phyloP scores from a whole-genome alignment of 2,888 invertebrate genomes.

The Oligia strigilis region DNA sequence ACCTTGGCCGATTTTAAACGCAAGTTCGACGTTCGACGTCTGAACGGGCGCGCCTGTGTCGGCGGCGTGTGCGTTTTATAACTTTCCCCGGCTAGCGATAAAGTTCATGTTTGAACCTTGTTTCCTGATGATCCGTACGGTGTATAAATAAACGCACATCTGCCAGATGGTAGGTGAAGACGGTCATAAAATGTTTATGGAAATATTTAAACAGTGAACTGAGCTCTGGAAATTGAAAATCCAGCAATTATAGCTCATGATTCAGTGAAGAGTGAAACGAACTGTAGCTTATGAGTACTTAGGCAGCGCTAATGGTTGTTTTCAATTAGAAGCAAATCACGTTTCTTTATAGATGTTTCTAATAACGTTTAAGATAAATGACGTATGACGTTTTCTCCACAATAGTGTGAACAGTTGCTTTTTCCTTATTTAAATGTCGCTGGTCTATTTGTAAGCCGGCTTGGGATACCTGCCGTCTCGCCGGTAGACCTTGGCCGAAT shows the following conservation, averaged over 20 bases:
- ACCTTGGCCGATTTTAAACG: conserved; percentile 90
- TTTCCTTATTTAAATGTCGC: conserved; percentile 35
- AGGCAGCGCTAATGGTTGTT: conserved; percentile 6
- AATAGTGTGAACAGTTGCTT: conserved; percentile 22
- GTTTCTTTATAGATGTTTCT: background rate
- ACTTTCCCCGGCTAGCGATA: conserved; percentile 85
- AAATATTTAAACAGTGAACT: conserved; percentile 74
- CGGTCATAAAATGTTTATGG: conserved; percentile 76
- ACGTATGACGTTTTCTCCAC: background rate
- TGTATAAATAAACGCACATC: conserved; percentile 81
- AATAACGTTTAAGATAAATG: conserved; percentile 9
- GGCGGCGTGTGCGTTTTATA: conserved; percentile 83
- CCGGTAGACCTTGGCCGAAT: conserved; percentile 87
- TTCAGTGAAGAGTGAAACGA: conserved; percentile 54
- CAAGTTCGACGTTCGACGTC: conserved; percentile 84
- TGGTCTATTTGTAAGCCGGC: conserved; percentile 59
- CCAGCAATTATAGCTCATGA: conserved; percentile 58
- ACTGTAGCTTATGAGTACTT: conserved; percentile 39
- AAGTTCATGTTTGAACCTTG: conserved; percentile 84
- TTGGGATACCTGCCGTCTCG: conserved; percentile 72
- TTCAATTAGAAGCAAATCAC: conserved; percentile 30
- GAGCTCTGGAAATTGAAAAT: conserved; percentile 62
- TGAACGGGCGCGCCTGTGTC: conserved; percentile 62
- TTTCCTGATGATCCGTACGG: conserved; percentile 81
- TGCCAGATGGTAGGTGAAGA: conserved; percentile 82